Conservation (phyloP, 2,888 invertebrate species). For the Tiphia femorata region DNA sequence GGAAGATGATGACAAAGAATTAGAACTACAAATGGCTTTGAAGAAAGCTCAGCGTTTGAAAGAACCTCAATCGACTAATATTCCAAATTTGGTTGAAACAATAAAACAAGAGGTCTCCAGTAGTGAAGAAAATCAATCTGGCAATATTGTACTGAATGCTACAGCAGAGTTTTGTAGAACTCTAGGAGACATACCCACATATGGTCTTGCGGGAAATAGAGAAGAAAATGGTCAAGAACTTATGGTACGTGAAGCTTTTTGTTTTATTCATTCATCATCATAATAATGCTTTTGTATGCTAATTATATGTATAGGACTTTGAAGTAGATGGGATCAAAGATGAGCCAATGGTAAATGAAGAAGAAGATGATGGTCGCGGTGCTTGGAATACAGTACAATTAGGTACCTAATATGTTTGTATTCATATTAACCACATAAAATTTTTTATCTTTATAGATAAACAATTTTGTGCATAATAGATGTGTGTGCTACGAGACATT, state of each 20-base stretch:
- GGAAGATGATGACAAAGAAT: constrained; percentile 80
- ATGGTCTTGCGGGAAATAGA: constrained; percentile 90
- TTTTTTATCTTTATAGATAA: background rate
- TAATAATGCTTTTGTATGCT: background rate
- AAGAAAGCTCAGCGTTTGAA: constrained; percentile 81
- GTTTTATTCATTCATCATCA: constrained; percentile 4
- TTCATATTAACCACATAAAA: no score
- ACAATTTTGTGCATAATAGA: background rate
- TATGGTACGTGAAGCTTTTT: constrained; percentile 71
- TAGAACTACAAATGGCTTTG: constrained; percentile 77
- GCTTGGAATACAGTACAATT: constrained; percentile 89
- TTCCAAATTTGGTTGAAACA: constrained; percentile 73
- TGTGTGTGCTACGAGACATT: background rate
- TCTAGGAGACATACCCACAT: constrained; percentile 94
- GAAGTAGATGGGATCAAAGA: constrained; percentile 60
- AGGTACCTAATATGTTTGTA: no score
- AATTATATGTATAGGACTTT: constrained; percentile 67
- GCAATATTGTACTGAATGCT: constrained; percentile 86
- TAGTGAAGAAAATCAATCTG: constrained; percentile 52
- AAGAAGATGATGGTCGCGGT: constrained; percentile 74
- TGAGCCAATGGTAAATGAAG: constrained; percentile 55
- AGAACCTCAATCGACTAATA: constrained; percentile 71
- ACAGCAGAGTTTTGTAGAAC: constrained; percentile 98
- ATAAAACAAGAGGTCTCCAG: constrained; percentile 70
- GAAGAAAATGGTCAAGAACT: constrained; percentile 83